Conservation (phyloP, 2,113 vertebrate genomes). For the Hippocampus mohnikei region DNA sequence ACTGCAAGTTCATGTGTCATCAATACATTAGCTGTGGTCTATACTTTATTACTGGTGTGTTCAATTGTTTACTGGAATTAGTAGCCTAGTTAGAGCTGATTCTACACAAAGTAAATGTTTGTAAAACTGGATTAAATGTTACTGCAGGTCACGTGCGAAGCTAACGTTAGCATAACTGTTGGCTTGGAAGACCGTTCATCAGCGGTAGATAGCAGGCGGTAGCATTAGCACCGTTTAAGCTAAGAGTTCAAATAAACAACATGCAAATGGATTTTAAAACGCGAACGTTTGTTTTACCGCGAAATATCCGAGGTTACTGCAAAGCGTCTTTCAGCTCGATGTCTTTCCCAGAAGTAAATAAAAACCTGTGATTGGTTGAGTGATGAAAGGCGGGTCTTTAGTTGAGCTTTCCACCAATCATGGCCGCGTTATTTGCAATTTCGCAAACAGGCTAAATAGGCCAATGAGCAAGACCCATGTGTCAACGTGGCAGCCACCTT, state of each 20-base stretch:
- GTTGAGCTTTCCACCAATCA: conserved; percentile 30
- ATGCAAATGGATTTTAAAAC: neutral
- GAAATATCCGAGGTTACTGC: neutral
- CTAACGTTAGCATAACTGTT: neutral
- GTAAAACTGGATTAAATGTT: neutral
- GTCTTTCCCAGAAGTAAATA: neutral
- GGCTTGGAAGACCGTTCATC: neutral
- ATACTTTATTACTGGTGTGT: neutral
- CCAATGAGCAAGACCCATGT: neutral
- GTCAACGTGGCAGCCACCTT: neutral
- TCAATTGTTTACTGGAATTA: neutral
- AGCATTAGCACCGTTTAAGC: neutral
- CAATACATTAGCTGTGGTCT: neutral
- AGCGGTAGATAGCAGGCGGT: neutral
- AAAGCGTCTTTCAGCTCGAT: neutral
- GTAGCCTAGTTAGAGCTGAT: neutral
- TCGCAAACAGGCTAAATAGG: neutral
- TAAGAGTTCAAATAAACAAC: neutral
- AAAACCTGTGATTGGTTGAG: conserved; percentile 31
- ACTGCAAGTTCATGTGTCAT: neutral
- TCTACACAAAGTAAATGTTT: neutral
- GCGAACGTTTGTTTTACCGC: neutral
- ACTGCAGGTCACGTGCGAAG: neutral
- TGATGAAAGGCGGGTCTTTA: conserved; percentile 20
- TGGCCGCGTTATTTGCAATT: neutral